These are phyloP conservation scores for Channallabes apus DNA, from an alignment of 2,797 vertebrate species.

Conservation along the genomic window DNA sequence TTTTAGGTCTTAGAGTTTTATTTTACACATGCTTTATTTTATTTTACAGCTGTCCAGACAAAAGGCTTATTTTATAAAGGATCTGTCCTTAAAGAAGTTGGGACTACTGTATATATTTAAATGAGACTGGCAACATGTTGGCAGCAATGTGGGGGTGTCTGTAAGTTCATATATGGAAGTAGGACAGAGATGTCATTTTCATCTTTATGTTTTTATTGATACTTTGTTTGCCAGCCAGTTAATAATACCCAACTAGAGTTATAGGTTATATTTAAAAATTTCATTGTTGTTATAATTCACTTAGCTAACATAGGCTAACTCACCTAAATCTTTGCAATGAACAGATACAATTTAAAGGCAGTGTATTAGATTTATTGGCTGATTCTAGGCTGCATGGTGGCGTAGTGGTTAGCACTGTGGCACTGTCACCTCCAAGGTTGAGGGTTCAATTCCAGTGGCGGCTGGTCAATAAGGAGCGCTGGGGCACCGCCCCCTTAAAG, in stretches of 20 bases:
- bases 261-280: neutral
- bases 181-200: neutral
- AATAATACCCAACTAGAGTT: neutral
- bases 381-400: neutral
- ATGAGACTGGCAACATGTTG: neutral
- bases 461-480: too few relatives aligned
- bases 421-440: too few relatives aligned
- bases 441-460: too few relatives aligned
- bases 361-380: neutral
- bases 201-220: neutral
- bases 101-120: neutral
- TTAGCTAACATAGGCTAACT: neutral
- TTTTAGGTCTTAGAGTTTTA: constrained; percentile 12
- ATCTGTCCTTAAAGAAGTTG: neutral
- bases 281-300: neutral
- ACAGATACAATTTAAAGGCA: neutral
- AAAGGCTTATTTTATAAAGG: neutral
- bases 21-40: neutral
- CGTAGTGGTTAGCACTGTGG: too few relatives aligned
- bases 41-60: neutral
- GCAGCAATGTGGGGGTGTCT: neutral
- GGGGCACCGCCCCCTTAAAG: too few relatives aligned
- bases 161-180: neutral
- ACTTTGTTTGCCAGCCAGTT: neutral
- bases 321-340: neutral